Conservation (phyloP, 2,113 vertebrate genomes). For the Corvus moneduloides region DNA sequence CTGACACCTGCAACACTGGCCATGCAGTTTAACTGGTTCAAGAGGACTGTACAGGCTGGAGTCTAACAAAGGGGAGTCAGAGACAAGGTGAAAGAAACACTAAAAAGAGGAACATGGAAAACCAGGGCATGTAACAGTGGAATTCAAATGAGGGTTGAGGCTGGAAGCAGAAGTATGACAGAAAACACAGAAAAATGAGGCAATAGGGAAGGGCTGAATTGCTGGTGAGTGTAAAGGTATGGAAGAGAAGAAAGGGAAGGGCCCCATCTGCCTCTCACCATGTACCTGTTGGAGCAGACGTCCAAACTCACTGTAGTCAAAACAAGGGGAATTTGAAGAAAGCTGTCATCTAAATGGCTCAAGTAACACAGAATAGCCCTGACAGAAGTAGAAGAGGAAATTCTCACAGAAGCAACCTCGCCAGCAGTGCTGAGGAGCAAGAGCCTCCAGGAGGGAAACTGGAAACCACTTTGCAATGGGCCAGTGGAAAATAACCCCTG, state of each 20-base stretch:
- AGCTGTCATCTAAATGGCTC: background rate
- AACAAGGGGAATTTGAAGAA: background rate
- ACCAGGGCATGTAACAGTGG: background rate
- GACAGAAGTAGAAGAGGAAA: background rate
- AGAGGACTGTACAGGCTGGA: background rate
- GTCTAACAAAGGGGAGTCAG: background rate
- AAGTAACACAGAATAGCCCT: background rate
- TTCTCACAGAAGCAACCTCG: background rate
- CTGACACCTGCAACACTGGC: background rate
- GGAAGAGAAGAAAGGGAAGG: background rate
- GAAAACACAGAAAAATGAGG: background rate
- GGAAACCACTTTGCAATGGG: background rate
- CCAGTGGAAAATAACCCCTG: background rate
- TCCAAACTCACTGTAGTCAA: background rate
- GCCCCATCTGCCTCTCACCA: background rate
- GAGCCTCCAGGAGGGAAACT: background rate
- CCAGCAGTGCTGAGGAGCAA: background rate
- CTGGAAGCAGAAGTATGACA: background rate
- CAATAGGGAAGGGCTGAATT: background rate
- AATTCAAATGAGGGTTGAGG: background rate
- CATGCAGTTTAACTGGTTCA: background rate
- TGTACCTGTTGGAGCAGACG: background rate
- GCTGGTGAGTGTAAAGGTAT: background rate
- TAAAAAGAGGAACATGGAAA: constrained; percentile 15
- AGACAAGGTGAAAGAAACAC: constrained; percentile 23